A percentile compares a stretch with the other conserved stretches of the same genome.
phyloP scores from a whole-genome alignment of 2,888 invertebrate species.

The Idaea aversata region DNA sequence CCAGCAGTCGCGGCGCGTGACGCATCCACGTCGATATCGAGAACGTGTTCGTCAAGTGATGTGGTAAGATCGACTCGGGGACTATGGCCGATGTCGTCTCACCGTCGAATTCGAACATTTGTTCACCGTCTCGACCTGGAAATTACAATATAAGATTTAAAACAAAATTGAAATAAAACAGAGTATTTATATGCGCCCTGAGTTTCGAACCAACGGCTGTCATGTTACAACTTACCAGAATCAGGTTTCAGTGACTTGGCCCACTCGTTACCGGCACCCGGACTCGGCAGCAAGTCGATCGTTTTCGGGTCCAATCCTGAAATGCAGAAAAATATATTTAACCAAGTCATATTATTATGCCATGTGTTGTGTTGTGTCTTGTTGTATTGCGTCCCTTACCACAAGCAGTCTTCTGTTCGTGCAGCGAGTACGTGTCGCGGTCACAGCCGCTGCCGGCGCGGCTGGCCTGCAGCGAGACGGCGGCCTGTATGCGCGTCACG shows the following conservation, averaged over 20 bases:
- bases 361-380: background rate
- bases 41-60: constrained; percentile 90
- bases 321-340: constrained; percentile 21
- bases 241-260: constrained; percentile 90
- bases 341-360: background rate
- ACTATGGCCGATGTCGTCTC: constrained; percentile 89
- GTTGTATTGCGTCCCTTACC: constrained; percentile 65
- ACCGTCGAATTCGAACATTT: constrained; percentile 98
- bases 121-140: constrained; percentile 87
- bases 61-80: constrained; percentile 87
- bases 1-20: constrained; percentile 89
- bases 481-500: constrained; percentile 83
- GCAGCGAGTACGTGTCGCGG: constrained; percentile 93
- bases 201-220: background rate
- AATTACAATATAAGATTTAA: background rate
- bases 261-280: constrained; percentile 89
- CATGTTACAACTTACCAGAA: constrained; percentile 74
- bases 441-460: constrained; percentile 98
- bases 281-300: constrained; percentile 91
- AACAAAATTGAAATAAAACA: background rate
- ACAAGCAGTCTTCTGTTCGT: constrained; percentile 91
- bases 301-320: constrained; percentile 87
- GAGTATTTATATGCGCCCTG: too few relatives aligned
- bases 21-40: constrained; percentile 97
- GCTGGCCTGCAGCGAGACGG: constrained; percentile 86